Evolutionary conservation across 1,140 invertebrate genomes (phyloP), one percentile per base, ranked within the genome.

Genomic region (Bilobella aurantiaca): DNA sequence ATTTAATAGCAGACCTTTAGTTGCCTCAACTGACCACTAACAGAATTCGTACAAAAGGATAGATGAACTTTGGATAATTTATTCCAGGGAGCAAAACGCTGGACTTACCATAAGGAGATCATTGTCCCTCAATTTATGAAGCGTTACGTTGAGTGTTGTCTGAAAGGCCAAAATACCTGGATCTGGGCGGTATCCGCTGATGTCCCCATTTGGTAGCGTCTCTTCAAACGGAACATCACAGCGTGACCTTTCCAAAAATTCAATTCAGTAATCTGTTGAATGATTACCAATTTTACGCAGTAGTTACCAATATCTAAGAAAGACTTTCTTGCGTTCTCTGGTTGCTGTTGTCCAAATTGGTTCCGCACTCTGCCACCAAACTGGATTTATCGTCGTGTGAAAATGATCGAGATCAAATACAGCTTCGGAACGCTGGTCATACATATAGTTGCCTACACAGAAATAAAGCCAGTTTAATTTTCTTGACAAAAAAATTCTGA

Each of bases 331-430:
- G 5, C 75, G 74, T 69, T 77, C 65, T 42, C 70, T 67, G 32
- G 68, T 49, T 0, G 76, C 75, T 5, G 76, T 75, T 3, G 77
- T 75, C 78, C 78, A 80, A 57, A 76, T 69, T 1, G 77, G 79
- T 65, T 77, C 77, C 0, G 73, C 73, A 18, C 71, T 74, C 63
- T 77, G 73, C 77, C 78, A 80, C 78, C 79, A 78, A 1, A 72
- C 66, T 5, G 72, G 25, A 21, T 73, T 42, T 21, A 58, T 67
- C 30, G 74, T 72, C 18, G 74, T 69, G 1, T 69, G 68, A 57
- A 74, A 72, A 14, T 74, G 27, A 34, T 68, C 58, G 21, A 73
- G 64, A n/a, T 69, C 72, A 49, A 73, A 69, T 14, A 70, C 73
- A 16, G 72, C 69, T 23, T 76, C 69, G 58, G 76, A 77, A 0